Percentiles rank a stretch among this genome's conserved stretches.
These are phyloP conservation scores for Sinocyclocheilus rhinocerous DNA, from an alignment of 2,113 vertebrate genomes.

Conservation along the genomic window DNA sequence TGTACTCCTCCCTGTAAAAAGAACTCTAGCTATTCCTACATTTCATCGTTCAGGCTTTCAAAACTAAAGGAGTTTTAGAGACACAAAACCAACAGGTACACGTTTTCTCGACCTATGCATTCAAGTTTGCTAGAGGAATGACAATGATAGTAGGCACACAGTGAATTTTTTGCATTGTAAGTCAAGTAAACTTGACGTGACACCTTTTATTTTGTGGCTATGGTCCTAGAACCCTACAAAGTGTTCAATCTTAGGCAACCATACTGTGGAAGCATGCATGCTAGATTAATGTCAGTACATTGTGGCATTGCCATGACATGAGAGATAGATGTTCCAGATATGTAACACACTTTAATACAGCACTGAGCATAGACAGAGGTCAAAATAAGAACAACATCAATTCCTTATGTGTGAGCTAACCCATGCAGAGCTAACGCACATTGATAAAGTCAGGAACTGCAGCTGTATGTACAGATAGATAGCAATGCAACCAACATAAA, in stretches of 20 bases:
- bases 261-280: constrained; percentile 9
- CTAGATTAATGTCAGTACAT: constrained; percentile 6
- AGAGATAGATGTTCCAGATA: constrained; percentile 12
- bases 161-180: constrained; percentile 37
- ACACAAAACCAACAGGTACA: constrained; percentile 4
- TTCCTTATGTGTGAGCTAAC: constrained; percentile 16
- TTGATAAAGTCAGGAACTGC: constrained; percentile 59
- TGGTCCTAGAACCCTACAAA: constrained; percentile 28
- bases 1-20: constrained; percentile 32
- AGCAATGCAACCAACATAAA: constrained; percentile 56
- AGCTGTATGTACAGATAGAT: constrained; percentile 61
- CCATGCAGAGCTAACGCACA: constrained; percentile 55
- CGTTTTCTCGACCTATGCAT: neutral
- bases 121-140: neutral
- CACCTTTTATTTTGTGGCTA: constrained; percentile 42
- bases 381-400: neutral
- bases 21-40: neutral
- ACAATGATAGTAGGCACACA: constrained; percentile 39
- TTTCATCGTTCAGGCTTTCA: neutral
- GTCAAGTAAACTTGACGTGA: constrained; percentile 32
- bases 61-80: neutral
- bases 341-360: constrained; percentile 32
- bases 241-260: constrained; percentile 13
- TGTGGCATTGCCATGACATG: constrained; percentile 20
- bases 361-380: constrained; percentile 4